These are phyloP conservation scores for Pachydiplax longipennis DNA, from an alignment of 2,888 invertebrate genomes.

Conservation along the genomic window DNA sequence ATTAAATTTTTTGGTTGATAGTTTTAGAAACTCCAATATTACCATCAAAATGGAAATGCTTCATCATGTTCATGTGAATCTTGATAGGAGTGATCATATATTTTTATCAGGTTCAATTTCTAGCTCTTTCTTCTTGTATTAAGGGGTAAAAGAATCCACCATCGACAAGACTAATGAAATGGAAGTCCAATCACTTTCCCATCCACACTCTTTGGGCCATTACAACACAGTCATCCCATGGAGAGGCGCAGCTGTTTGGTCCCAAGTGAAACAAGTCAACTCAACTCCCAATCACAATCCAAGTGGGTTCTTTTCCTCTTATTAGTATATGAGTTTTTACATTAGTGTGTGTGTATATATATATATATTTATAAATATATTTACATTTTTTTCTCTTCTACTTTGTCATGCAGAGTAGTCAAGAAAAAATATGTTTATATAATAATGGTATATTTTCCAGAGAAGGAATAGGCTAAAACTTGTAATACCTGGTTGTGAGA, in stretches of 20 bases:
- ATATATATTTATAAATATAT: slow-evolving; percentile 45
- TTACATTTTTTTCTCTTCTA: slow-evolving; percentile 45
- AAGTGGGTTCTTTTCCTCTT: slow-evolving; percentile 44
- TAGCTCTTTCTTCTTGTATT: slow-evolving; percentile 10
- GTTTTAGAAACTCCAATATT: slow-evolving; percentile 31
- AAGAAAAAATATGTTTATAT: slow-evolving; percentile 45
- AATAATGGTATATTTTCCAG: slow-evolving; percentile 45
- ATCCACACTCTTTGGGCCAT: slow-evolving; percentile 38
- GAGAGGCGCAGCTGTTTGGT: slow-evolving; percentile 43
- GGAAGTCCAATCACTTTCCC: slow-evolving; percentile 32
- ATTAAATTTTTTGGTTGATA: slow-evolving; percentile 23
- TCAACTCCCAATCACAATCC: slow-evolving; percentile 35
- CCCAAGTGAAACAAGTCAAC: slow-evolving; percentile 37
- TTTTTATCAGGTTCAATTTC: slow-evolving; percentile 27
- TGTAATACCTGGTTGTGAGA: slow-evolving; percentile 43
- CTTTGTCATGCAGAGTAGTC: slow-evolving; percentile 44
- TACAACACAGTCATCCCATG: slow-evolving; percentile 42
- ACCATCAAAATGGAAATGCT: slow-evolving; percentile 41
- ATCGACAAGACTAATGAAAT: slow-evolving; percentile 35
- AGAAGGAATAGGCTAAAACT: slow-evolving; percentile 45
- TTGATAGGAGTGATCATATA: slow-evolving; percentile 24
- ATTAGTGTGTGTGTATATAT: slow-evolving; percentile 27
- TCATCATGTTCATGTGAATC: slow-evolving; percentile 31
- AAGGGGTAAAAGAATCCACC: slow-evolving; percentile 42
- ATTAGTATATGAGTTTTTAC: slow-evolving; percentile 35